Evolutionary conservation across 1,140 invertebrate genomes (phyloP).

Genomic region (Ceratosolen fusciceps): DNA sequence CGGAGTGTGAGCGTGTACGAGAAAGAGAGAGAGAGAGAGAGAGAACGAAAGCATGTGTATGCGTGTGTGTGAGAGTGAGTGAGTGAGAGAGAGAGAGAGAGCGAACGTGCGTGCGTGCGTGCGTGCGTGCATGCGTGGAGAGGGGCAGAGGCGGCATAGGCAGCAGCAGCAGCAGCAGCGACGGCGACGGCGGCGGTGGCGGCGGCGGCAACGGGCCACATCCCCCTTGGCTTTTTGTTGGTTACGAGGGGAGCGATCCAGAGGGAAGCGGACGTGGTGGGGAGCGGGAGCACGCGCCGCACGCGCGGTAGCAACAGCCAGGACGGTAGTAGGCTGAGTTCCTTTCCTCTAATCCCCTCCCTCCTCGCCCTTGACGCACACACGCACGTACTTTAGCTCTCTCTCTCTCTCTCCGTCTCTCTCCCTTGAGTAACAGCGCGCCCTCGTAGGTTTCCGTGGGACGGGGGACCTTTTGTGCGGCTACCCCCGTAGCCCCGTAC

Average conservation of each 20-base stretch:
- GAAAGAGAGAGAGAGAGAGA: too few species aligned
- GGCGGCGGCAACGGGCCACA: neutral
- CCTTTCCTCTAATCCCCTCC: conserved; percentile 45
- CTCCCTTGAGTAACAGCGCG: neutral
- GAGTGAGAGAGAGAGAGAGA: too few species aligned
- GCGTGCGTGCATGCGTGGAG: neutral
- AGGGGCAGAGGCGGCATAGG: neutral
- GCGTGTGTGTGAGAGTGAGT: too few species aligned
- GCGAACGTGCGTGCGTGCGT: too few species aligned
- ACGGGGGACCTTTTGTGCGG: conserved; percentile 35
- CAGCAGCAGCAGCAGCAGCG: conserved; percentile 14
- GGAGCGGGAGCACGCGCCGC: conserved; percentile 70
- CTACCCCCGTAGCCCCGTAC: neutral
- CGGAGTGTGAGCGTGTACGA: too few species aligned
- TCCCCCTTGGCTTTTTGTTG: conserved; percentile 14
- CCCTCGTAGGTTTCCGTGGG: neutral
- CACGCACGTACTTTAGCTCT: conserved; percentile 36
- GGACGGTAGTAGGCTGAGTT: conserved; percentile 57
- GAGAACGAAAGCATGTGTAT: too few species aligned
- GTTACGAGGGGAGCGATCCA: conserved; percentile 37
- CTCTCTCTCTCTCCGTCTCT: neutral
- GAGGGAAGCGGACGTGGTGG: conserved; percentile 55
- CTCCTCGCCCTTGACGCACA: conserved; percentile 41
- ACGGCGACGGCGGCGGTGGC: neutral
- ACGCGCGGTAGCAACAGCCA: conserved; percentile 54